Conservation (phyloP, 2,888 invertebrate genomes). For the Acleris emargana region DNA sequence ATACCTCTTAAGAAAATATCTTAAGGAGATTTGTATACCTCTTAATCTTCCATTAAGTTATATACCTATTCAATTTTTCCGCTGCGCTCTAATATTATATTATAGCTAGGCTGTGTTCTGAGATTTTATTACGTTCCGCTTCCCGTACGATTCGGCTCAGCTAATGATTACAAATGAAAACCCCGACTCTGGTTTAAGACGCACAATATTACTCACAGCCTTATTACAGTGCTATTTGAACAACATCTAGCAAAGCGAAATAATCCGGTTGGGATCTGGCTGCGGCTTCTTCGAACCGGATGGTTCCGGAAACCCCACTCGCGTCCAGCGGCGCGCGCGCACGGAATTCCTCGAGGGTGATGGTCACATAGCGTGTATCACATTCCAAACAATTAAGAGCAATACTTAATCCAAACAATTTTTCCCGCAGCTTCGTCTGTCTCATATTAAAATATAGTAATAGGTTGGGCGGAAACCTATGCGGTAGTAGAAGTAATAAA, state of each 20-base stretch:
- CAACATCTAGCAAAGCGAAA: conserved; percentile 51
- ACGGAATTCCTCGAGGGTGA: conserved; percentile 29
- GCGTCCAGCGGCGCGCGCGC: conserved; percentile 14
- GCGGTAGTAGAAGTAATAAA: background rate
- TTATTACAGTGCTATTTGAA: conserved; percentile 30
- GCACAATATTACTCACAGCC: background rate
- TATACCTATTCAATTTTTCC: no score
- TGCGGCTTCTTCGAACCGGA: conserved; percentile 65
- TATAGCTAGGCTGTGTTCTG: background rate
- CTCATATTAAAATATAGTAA: background rate
- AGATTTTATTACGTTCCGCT: background rate
- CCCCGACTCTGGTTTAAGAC: conserved; percentile 6
- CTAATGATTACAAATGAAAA: background rate
- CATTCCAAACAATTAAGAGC: conserved; percentile 71
- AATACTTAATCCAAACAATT: conserved; percentile 9
- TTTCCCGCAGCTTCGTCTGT: background rate
- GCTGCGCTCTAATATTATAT: background rate
- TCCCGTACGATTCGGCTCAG: conserved; percentile 1
- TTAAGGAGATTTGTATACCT: no score
- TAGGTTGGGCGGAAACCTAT: background rate
- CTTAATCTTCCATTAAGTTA: no score
- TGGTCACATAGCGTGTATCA: conserved; percentile 46
- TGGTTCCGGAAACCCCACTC: conserved; percentile 53
- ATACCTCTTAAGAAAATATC: no score
- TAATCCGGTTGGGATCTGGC: conserved; percentile 62